phyloP scores from a whole-genome alignment of 64 coral and sea anemone species.

The Dendronephthya gigantea region DNA sequence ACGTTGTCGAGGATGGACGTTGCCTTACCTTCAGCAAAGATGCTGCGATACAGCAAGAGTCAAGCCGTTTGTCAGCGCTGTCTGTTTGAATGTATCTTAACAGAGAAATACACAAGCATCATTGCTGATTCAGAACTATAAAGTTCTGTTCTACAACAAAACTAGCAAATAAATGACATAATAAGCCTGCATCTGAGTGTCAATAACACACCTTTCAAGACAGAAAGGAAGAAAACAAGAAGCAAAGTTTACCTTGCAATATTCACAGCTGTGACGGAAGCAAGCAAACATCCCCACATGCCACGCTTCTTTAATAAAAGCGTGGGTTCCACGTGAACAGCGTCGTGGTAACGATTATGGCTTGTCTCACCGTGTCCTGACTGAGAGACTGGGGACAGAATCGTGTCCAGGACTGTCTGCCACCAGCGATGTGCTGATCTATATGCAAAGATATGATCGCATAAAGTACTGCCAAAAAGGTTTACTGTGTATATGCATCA shows the following conservation, averaged over 20 bases:
- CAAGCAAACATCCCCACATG: constrained; percentile 83
- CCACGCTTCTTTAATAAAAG: constrained; percentile 68
- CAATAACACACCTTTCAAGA: no score
- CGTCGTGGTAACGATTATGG: not conserved
- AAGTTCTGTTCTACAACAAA: no score
- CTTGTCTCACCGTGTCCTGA: constrained; percentile 51
- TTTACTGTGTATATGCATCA: no score
- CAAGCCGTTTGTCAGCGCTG: constrained; percentile 60
- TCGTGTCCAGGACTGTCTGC: constrained; percentile 68
- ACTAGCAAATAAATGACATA: no score
- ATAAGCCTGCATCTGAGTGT: no score
- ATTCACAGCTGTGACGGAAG: constrained; percentile 58
- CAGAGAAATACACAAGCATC: not conserved
- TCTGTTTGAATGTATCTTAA: constrained; percentile 62
- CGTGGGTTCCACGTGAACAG: not conserved
- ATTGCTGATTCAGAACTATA: no score
- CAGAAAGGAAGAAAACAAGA: no score
- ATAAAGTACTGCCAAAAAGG: no score
- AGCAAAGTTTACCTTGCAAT: constrained; percentile 66
- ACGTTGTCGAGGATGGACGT: not conserved
- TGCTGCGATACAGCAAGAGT: constrained; percentile 51
- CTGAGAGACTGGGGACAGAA: constrained; percentile 52
- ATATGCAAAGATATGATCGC: not conserved
- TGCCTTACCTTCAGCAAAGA: not conserved
- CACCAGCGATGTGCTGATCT: constrained; percentile 81